Base-by-base conservation (phyloP, 1,140 invertebrate species). In the Diprion similis region DNA sequence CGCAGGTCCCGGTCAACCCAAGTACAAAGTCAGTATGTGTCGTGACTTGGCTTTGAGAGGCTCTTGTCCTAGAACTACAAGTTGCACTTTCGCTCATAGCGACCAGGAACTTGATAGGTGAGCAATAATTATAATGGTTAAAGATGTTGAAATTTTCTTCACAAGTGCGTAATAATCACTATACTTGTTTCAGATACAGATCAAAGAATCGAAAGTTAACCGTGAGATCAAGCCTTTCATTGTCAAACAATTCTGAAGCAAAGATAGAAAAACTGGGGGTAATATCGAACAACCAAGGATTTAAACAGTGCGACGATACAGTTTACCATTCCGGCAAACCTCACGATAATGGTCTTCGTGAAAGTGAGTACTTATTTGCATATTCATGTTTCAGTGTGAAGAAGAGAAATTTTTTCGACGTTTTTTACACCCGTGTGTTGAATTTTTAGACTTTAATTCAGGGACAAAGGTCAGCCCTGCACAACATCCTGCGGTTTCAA, bases 11-110 rank as follows among this genome's bases (percentile, higher is more conserved):
- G 89, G 91, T 46, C 92, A 94, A 71, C 92, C 91, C 1, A 95
- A 95, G 82, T 98, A 97, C 84, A 98, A 98, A 90, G 95, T 97
- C 9, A 95, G 94, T 80, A 93, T 97, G 91, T 98, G 97, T 80
- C 90, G 96, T 7, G 96, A 98, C 86, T 88, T 97, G 6, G 91
- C 93, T 0, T 87, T 93, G 4, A 89, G 94, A 15, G 92, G 94
- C 0, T 92, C 90, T 47, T 98, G 97, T 87, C 96, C 97, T 0
- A 89, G 96, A 45, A 95, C 96, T 8, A 92, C 91, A 18, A 93
- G 92, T 80, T 99, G 97, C 85, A 97, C 95, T 0, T 98, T 97
- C 89, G 96, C 96, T 46, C 97, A 98, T 85, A 96, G 94, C 10
- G 94, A 95, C 74, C 94, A 96, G 74, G 97, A 99, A 86, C 87